Base-by-base conservation (phyloP, 2,113 vertebrate genomes). In the Nestor notabilis region DNA sequence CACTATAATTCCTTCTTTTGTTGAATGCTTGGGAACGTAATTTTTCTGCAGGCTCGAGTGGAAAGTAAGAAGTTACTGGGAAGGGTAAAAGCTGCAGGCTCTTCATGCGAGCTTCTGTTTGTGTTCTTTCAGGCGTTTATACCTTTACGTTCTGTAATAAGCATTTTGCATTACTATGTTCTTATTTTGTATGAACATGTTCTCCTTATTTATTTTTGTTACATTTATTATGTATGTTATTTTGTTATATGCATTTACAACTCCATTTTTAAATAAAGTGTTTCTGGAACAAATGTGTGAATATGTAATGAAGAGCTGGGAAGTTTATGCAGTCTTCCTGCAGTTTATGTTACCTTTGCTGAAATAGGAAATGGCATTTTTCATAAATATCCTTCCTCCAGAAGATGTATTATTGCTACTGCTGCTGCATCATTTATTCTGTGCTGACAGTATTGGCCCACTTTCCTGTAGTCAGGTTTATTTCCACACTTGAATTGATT, bases 191-290 rank as follows among this genome's bases (percentile, higher is more conserved):
- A 99, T 98, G 98, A 97, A 98, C 96, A 97, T 97, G 98, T 99
- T 99, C 98, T 98, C 98, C 98, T 99, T 99, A 99, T 99, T 98
- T 99, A 98, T 99, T 99, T 98, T 99, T 99, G 98, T 99, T 98
- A 98, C 97, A 98, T 98, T 98, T 98, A 98, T 98, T 99, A 99
- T 98, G 98, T 98, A 99, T 98, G 98, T 99, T 99, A 98, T 99
- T 99, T 98, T 98, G 98, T 98, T 99, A 98, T 97, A 97, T 98
- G 98, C 98, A 99, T 99, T 98, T 99, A 98, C 98, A 98, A 98
- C 97, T 99, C 98, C 98, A 99, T 98, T 99, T 98, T 99, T 99
- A 99, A 99, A 99, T 99, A 99, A 99, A 99, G 98, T 98, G 98
- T 98, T 98, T 98, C 98, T 98, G 98, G 98, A 98, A 98, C 78